phyloP scores from a whole-genome alignment of 1,140 invertebrate species.

The Oryzaephilus surinamensis region DNA sequence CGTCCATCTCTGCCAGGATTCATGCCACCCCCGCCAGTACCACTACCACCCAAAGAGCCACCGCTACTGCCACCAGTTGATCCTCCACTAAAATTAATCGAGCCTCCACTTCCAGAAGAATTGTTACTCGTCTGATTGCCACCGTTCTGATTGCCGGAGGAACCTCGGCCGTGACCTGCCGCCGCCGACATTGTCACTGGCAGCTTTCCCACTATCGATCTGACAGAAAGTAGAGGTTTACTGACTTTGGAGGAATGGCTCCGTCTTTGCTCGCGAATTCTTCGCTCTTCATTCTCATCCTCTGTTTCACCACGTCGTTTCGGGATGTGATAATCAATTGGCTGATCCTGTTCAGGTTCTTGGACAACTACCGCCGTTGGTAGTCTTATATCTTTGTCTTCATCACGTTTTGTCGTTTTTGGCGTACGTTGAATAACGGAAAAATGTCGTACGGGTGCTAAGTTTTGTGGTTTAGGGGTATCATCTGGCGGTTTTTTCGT shows the following conservation, averaged over 20 bases:
- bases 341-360: constrained; percentile 65
- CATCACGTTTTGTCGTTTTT: constrained; percentile 42
- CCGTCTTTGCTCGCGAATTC: constrained; percentile 45
- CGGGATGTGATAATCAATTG: constrained; percentile 78
- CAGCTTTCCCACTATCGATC: constrained; percentile 36
- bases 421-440: constrained; percentile 78
- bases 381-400: constrained; percentile 38
- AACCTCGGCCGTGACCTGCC: constrained; percentile 61
- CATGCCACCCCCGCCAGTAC: constrained; percentile 55
- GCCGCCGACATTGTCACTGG: constrained; percentile 53
- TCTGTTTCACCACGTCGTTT: constrained; percentile 58
- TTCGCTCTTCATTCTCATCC: constrained; percentile 50
- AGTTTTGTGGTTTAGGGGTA: constrained; percentile 39
- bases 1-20: constrained; percentile 61
- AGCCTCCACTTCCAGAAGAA: constrained; percentile 42
- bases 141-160: constrained; percentile 40
- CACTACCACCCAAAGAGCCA: constrained; percentile 47
- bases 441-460: constrained; percentile 44
- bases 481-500: constrained; percentile 41
- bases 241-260: constrained; percentile 48
- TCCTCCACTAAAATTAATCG: constrained; percentile 40
- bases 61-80: constrained; percentile 43
- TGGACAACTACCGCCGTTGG: constrained; percentile 38
- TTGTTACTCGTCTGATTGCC: constrained; percentile 61
- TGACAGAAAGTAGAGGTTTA: constrained; percentile 35